Evolutionary conservation across 2,113 vertebrate species (phyloP).

Genomic region (Pachycephala philippinensis): DNA sequence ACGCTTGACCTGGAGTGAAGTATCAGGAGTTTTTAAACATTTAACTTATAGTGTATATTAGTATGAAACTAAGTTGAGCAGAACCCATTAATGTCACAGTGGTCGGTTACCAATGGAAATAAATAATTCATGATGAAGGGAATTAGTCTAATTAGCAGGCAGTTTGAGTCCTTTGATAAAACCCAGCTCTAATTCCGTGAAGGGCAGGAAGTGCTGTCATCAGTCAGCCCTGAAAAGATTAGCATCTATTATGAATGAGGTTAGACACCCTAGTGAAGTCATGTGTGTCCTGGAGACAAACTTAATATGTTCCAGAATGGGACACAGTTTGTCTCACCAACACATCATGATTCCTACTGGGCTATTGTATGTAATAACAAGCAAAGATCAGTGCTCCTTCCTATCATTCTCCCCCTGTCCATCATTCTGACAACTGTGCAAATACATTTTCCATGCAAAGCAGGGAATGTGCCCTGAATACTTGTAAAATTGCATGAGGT

Average conservation of each 20-base stretch:
- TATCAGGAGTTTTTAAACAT: conserved; percentile 77
- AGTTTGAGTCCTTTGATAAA: conserved; percentile 99
- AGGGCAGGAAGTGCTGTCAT: conserved; percentile 96
- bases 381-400: conserved; percentile 72
- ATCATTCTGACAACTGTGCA: conserved; percentile 90
- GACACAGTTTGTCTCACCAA: conserved; percentile 86
- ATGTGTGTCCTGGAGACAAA: conserved; percentile 97
- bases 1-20: conserved; percentile 72
- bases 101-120: conserved; percentile 96
- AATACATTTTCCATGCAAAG: conserved; percentile 89
- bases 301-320: conserved; percentile 93
- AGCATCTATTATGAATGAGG: conserved; percentile 97
- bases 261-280: conserved; percentile 91
- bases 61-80: conserved; percentile 88
- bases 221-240: conserved; percentile 98
- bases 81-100: conserved; percentile 93
- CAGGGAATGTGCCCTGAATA: conserved; percentile 73
- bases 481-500: conserved; percentile 69
- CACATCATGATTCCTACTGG: conserved; percentile 82
- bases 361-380: conserved; percentile 88
- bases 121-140: conserved; percentile 98
- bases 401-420: conserved; percentile 81
- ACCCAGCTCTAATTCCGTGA: conserved; percentile 92
- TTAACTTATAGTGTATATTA: conserved; percentile 83
- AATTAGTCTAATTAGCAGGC: conserved; percentile 99